A percentile compares a stretch with the other conserved stretches of the same genome.
phyloP scores from a whole-genome alignment of 2,113 vertebrate genomes.

The Halcyon malimbica region DNA sequence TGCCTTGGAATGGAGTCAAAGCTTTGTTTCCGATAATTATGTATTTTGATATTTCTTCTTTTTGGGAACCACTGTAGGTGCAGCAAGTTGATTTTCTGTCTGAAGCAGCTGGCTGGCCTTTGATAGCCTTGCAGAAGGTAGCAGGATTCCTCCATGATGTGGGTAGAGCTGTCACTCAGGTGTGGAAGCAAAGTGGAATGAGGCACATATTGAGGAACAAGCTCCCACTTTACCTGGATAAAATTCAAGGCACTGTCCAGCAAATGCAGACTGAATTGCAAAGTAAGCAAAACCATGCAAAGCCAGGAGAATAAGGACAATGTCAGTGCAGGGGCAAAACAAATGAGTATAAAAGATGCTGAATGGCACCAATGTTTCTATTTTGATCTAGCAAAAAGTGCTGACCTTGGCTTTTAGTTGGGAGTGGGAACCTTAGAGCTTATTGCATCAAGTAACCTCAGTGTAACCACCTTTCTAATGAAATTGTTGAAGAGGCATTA shows the following conservation, averaged over 20 bases:
- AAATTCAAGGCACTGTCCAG: slow-evolving; percentile 70
- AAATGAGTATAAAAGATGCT: background rate
- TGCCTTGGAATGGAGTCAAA: background rate
- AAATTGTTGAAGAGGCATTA: background rate
- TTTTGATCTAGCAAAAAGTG: background rate
- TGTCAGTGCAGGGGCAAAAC: background rate
- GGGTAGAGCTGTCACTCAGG: background rate
- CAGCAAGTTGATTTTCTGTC: slow-evolving; percentile 67
- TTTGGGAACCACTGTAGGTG: slow-evolving; percentile 63
- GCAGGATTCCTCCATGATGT: slow-evolving; percentile 53
- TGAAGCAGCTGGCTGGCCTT: slow-evolving; percentile 51
- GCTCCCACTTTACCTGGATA: slow-evolving; percentile 69
- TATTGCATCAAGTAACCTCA: background rate
- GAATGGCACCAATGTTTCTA: background rate
- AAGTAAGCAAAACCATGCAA: slow-evolving; percentile 72
- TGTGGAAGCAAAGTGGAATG: slow-evolving; percentile 73
- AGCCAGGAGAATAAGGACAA: background rate
- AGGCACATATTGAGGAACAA: slow-evolving; percentile 45
- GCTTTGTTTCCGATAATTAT: background rate
- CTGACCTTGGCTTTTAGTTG: background rate
- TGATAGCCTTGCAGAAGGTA: slow-evolving; percentile 47
- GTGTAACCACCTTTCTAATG: background rate
- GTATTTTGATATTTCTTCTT: background rate
- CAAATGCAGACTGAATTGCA: slow-evolving; percentile 82
- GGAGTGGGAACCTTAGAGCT: background rate